Percentiles rank a stretch among this genome's conserved stretches.
Evolutionary conservation across 2,113 vertebrate genomes (phyloP).

Genomic region (Oncorhynchus clarkii): DNA sequence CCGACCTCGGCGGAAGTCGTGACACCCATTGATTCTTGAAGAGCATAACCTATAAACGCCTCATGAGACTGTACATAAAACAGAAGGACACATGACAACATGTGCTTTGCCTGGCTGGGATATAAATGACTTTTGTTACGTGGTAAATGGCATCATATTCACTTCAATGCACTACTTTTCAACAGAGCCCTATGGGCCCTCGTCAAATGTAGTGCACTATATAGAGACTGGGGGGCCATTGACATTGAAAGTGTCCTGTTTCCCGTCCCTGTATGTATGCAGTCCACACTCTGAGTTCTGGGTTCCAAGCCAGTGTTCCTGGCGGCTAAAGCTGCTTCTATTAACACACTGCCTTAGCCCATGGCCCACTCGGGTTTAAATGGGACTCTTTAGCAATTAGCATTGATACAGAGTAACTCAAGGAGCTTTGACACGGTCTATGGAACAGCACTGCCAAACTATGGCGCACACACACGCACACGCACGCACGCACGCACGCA

Average conservation of each 20-base stretch:
- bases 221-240: background rate
- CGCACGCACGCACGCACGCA: background rate
- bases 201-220: too few species aligned
- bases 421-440: conserved; percentile 8
- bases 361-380: conserved; percentile 28
- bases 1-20: too few species aligned
- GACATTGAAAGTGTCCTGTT: background rate
- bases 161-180: too few species aligned
- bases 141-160: too few species aligned
- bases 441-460: conserved; percentile 20
- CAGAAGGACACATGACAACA: background rate
- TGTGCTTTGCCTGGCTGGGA: background rate
- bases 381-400: conserved; percentile 50
- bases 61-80: background rate
- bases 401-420: conserved; percentile 13
- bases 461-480: conserved; percentile 13
- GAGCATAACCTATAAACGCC: too few species aligned
- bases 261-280: background rate
- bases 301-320: conserved; percentile 16
- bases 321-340: conserved; percentile 28
- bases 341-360: conserved; percentile 29
- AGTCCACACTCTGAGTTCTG: background rate
- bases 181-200: too few species aligned
- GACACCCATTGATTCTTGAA: too few species aligned
- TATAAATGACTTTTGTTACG: background rate